Percentiles rank a stretch among this genome's conserved stretches.
Conservation (phyloP, 2,888 invertebrate species). For the Actias luna region DNA sequence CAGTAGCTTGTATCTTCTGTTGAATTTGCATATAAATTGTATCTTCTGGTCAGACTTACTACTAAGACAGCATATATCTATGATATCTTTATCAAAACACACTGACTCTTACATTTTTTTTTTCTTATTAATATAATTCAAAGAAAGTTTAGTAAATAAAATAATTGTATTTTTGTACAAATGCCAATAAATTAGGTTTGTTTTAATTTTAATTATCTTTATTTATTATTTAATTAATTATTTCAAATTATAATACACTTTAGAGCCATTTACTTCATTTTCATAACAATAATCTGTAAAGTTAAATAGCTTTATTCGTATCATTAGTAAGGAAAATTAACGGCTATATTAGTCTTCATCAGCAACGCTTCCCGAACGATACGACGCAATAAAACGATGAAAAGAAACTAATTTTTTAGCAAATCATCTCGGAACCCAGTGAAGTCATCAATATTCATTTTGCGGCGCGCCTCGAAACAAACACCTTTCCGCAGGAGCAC, state of each 20-base stretch:
- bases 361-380: constrained; percentile 59
- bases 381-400: constrained; percentile 77
- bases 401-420: constrained; percentile 81
- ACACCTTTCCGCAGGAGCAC: constrained; percentile 70
- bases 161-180: no score
- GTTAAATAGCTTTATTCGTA: constrained; percentile 41
- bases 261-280: not conserved
- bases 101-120: constrained; percentile 40
- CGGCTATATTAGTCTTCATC: constrained; percentile 79
- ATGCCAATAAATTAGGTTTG: no score
- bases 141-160: not conserved
- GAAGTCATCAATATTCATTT: constrained; percentile 82
- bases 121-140: not conserved
- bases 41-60: constrained; percentile 75
- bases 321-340: constrained; percentile 74
- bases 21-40: constrained; percentile 82
- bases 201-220: no score
- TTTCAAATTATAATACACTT: no score
- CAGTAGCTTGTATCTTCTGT: constrained; percentile 74
- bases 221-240: no score
- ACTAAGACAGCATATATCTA: constrained; percentile 73
- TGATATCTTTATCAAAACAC: constrained; percentile 48
- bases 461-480: constrained; percentile 77
- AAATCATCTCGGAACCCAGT: constrained; percentile 78
- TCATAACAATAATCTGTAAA: constrained; percentile 1